Percentiles rank a stretch among this genome's conserved stretches.
Conservation (phyloP, 2,113 vertebrate genomes). For the Lynx canadensis region DNA sequence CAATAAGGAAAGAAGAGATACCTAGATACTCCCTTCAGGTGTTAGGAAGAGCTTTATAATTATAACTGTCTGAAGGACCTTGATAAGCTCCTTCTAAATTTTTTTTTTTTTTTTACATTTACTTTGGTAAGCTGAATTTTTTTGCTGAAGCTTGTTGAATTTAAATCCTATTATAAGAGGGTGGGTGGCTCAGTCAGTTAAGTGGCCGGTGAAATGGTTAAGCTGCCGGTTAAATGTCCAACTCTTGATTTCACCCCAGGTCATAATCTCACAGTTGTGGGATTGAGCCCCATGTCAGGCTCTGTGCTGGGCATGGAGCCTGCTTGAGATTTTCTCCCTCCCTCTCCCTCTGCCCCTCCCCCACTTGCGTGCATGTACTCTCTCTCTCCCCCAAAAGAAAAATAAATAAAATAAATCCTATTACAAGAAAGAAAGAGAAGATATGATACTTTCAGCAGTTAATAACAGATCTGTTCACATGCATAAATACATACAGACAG, state of each 20-base stretch:
- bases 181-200: no score
- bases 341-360: no score
- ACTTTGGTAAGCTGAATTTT: slow-evolving; percentile 33
- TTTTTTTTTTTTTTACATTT: background rate
- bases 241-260: no score
- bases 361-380: no score
- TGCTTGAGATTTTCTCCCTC: no score
- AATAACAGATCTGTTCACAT: background rate
- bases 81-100: background rate
- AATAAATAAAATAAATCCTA: background rate
- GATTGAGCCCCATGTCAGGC: no score
- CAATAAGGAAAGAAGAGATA: background rate
- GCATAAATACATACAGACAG: background rate
- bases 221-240: no score
- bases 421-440: background rate
- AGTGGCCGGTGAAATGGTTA: no score
- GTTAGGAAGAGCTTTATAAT: background rate
- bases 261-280: no score
- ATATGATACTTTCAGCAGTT: background rate
- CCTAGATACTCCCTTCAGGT: background rate
- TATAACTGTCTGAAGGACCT: background rate
- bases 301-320: no score
- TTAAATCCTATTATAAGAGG: slow-evolving; percentile 19
- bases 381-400: no score
- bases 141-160: background rate